These are phyloP conservation scores for Procambarus clarkii DNA, from an alignment of 1,140 invertebrate species.

Conservation along the genomic window DNA sequence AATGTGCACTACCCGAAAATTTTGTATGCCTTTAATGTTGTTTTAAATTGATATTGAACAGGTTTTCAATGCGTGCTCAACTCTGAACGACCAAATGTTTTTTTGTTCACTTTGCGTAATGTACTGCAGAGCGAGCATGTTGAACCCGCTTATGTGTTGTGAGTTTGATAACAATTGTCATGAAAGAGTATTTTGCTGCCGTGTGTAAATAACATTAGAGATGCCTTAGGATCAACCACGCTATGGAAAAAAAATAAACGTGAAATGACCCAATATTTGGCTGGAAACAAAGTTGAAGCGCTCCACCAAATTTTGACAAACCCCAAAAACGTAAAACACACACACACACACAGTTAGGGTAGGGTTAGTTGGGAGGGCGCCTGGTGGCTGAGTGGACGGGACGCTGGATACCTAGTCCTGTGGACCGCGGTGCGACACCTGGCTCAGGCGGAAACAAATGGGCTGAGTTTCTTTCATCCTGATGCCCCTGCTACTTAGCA, in stretches of 20 bases:
- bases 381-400: too few species aligned
- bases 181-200: not conserved
- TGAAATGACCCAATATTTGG: too few species aligned
- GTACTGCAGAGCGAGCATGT: not conserved
- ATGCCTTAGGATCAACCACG: not conserved
- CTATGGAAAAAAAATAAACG: not conserved
- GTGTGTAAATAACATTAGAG: not conserved
- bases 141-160: not conserved
- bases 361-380: too few species aligned
- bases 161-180: not conserved
- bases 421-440: too few species aligned
- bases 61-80: not conserved
- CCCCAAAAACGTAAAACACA: too few species aligned
- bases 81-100: not conserved
- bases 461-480: too few species aligned
- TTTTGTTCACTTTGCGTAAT: not conserved
- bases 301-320: too few species aligned
- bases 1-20: not conserved
- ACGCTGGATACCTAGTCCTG: too few species aligned
- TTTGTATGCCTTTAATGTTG: not conserved
- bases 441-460: too few species aligned
- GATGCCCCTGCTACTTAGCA: too few species aligned
- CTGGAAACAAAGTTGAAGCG: too few species aligned
- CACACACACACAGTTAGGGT: too few species aligned
- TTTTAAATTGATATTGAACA: not conserved